Evolutionary conservation across 2,888 invertebrate genomes (phyloP).

Genomic region (Pycnomerus fuliginosus): DNA sequence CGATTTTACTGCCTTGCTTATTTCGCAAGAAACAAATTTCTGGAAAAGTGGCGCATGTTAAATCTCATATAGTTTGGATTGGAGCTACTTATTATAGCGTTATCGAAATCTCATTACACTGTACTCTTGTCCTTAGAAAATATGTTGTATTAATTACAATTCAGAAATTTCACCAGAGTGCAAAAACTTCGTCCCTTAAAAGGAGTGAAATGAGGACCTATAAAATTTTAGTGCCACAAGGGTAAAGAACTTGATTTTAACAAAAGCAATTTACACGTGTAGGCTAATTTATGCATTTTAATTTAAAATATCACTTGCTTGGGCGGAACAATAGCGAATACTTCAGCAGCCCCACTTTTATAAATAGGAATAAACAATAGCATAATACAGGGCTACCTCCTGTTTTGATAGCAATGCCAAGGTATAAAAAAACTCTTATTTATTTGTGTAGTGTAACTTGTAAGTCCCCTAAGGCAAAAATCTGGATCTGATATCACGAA

Average conservation of each 20-base stretch:
- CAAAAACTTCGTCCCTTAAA: conserved; percentile 13
- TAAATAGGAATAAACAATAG: too few species aligned
- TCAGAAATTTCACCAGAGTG: conserved; percentile 3
- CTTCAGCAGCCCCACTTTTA: too few species aligned
- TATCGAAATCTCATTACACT: conserved; percentile 14
- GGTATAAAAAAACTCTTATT: too few species aligned
- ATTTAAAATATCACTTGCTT: conserved; percentile 27
- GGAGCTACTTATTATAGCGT: too few species aligned
- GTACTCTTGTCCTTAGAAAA: too few species aligned
- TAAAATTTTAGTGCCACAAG: conserved; percentile 27
- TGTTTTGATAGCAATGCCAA: too few species aligned
- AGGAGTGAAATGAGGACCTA: conserved; percentile 24
- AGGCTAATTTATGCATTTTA: conserved; percentile 34
- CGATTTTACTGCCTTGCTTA: conserved; percentile 17
- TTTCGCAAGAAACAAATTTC: conserved; percentile 4
- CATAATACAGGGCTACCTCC: too few species aligned
- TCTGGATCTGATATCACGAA: conserved; percentile 23
- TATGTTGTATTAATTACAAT: too few species aligned
- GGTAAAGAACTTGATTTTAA: conserved; percentile 25
- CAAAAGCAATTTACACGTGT: conserved; percentile 32
- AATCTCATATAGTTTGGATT: conserved; percentile 11
- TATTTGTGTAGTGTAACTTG: too few species aligned
- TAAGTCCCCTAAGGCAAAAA: conserved; percentile 3
- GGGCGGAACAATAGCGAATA: background rate
- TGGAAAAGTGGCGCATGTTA: conserved; percentile 7